These are phyloP conservation scores for Chloropsis hardwickii DNA, from an alignment of 2,113 vertebrate species.

Conservation along the genomic window DNA sequence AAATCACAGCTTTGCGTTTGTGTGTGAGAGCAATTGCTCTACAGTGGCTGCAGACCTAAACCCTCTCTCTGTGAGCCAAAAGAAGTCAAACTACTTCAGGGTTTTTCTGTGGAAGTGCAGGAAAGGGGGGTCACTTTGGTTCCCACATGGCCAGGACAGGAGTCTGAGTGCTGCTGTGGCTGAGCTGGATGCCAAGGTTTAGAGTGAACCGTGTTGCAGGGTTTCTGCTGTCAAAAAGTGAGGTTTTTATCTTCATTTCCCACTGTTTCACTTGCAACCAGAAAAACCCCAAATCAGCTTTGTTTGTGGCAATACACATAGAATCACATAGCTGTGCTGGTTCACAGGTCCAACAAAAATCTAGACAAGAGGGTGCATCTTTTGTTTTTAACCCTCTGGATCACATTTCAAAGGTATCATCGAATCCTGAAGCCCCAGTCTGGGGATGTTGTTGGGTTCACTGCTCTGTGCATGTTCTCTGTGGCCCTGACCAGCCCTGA, in stretches of 20 bases:
- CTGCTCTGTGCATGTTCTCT: fast-evolving
- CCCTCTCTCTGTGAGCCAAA: background rate
- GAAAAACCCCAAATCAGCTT: background rate
- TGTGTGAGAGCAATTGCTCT: background rate
- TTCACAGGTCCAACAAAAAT: background rate
- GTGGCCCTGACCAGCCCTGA: background rate
- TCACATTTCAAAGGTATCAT: fast-evolving
- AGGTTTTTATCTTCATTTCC: fast-evolving
- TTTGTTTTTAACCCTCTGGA: background rate
- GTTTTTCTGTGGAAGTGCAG: background rate
- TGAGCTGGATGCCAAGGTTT: background rate
- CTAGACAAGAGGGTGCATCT: background rate
- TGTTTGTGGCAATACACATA: background rate
- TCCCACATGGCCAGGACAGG: fast-evolving
- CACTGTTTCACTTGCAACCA: background rate
- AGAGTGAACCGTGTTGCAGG: fast-evolving
- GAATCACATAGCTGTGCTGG: background rate
- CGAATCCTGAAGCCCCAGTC: background rate
- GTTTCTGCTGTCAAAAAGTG: background rate
- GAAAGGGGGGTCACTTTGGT: background rate
- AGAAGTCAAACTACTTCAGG: background rate
- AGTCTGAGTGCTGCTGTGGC: background rate
- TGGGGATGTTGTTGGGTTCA: fast-evolving
- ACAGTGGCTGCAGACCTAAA: background rate
- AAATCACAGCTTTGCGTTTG: background rate